A percentile compares a stretch with the other conserved stretches of the same genome.
These are phyloP conservation scores for Aphelenchoides fujianensis DNA, from an alignment of 1,140 invertebrate genomes.

Conservation along the genomic window DNA sequence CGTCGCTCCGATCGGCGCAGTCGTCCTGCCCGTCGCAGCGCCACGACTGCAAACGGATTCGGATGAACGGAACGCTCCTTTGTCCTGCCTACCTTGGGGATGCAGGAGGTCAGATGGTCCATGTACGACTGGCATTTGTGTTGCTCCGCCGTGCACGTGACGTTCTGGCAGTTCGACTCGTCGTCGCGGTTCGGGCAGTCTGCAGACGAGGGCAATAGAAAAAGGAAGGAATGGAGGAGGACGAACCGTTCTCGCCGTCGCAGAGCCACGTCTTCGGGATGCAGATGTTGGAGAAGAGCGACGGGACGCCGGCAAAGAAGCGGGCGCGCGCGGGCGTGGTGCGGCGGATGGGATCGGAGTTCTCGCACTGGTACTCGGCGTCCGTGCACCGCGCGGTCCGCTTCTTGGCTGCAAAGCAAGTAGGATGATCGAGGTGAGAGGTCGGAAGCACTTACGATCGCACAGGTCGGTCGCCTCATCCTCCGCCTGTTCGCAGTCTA, in stretches of 20 bases:
- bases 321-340: neutral
- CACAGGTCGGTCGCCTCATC: slow-evolving; percentile 76
- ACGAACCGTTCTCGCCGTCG: too few relatives aligned
- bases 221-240: too few relatives aligned
- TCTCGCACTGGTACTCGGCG: slow-evolving; percentile 38
- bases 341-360: slow-evolving; percentile 35
- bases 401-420: slow-evolving; percentile 9
- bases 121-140: slow-evolving; percentile 23
- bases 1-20: slow-evolving; percentile 62
- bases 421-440: neutral
- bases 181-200: slow-evolving; percentile 72
- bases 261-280: slow-evolving; percentile 79
- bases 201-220: too few relatives aligned
- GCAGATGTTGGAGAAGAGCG: slow-evolving; percentile 65
- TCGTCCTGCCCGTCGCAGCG: slow-evolving; percentile 49
- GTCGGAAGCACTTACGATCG: slow-evolving; percentile 8
- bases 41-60: slow-evolving; percentile 61
- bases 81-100: slow-evolving; percentile 16
- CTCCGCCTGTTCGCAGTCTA: slow-evolving; percentile 68
- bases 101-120: slow-evolving; percentile 32
- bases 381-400: neutral
- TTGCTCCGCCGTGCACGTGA: slow-evolving; percentile 23
- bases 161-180: slow-evolving; percentile 53
- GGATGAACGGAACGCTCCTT: slow-evolving; percentile 21
- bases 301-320: slow-evolving; percentile 1